phyloP scores from a whole-genome alignment of 2,797 vertebrate species.

The Notamacropus eugenii region DNA sequence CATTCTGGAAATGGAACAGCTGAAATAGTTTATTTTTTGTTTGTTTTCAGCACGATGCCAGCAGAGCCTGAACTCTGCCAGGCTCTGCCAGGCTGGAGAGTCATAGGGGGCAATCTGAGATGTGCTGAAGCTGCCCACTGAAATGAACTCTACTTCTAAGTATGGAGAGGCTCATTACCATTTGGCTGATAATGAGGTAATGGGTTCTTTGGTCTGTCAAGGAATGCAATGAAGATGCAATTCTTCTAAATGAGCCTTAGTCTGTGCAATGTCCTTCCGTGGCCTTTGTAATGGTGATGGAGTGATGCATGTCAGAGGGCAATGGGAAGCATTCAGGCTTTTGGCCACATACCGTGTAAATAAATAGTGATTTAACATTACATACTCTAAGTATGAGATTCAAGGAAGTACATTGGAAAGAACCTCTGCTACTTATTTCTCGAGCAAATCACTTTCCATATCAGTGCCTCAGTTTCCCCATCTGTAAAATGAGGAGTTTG shows the following conservation, averaged over 20 bases:
- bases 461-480: background rate
- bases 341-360: background rate
- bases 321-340: background rate
- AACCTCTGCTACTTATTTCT: background rate
- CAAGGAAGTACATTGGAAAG: background rate
- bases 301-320: background rate
- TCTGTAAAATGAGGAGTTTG: background rate
- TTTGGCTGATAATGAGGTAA: background rate
- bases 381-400: background rate
- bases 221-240: background rate
- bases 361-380: background rate
- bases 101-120: background rate
- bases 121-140: background rate
- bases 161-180: background rate
- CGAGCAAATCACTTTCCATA: background rate
- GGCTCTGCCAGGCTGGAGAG: background rate
- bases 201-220: background rate
- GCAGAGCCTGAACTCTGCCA: background rate
- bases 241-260: background rate
- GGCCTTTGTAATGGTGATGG: background rate
- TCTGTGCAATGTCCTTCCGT: background rate
- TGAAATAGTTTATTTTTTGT: background rate
- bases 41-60: background rate
- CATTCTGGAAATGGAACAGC: constrained; percentile 3
- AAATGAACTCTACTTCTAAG: background rate